These are phyloP conservation scores for Trissoscelio sp. DNA, from an alignment of 2,888 invertebrate genomes.

Conservation along the genomic window DNA sequence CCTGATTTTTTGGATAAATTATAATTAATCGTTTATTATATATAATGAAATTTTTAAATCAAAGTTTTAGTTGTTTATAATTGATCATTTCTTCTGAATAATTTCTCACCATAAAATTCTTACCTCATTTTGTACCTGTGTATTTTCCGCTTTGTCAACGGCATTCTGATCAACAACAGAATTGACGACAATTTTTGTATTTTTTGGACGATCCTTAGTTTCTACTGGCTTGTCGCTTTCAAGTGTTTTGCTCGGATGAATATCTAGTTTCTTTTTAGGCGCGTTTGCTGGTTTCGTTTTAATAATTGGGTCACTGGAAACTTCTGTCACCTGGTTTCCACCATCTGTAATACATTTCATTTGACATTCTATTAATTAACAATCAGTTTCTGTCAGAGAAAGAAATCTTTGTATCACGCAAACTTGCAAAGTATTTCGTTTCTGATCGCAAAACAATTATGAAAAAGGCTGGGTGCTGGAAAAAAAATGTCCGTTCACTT, in stretches of 20 bases:
- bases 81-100: too few relatives aligned
- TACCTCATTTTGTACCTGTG: conserved; percentile 73
- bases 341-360: conserved; percentile 66
- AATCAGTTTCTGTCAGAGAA: background rate
- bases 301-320: conserved; percentile 73
- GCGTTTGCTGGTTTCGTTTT: conserved; percentile 79
- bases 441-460: too few relatives aligned
- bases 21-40: too few relatives aligned
- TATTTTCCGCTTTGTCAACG: conserved; percentile 72
- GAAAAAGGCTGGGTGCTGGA: too few relatives aligned
- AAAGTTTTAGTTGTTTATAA: too few relatives aligned
- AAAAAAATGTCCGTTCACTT: too few relatives aligned
- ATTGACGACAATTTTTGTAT: conserved; percentile 78
- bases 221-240: conserved; percentile 75
- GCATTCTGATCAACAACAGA: conserved; percentile 77
- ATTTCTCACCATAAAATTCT: too few relatives aligned
- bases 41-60: too few relatives aligned
- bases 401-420: too few relatives aligned
- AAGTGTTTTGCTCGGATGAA: conserved; percentile 81
- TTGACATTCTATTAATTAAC: conserved; percentile 1
- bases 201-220: conserved; percentile 77
- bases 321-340: conserved; percentile 68
- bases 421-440: too few relatives aligned
- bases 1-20: too few relatives aligned
- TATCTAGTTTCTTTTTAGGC: conserved; percentile 77